Evolutionary conservation across 1,140 invertebrate species (phyloP), one percentile per base, ranked within the genome.

Genomic region (Tachypleus tridentatus): DNA sequence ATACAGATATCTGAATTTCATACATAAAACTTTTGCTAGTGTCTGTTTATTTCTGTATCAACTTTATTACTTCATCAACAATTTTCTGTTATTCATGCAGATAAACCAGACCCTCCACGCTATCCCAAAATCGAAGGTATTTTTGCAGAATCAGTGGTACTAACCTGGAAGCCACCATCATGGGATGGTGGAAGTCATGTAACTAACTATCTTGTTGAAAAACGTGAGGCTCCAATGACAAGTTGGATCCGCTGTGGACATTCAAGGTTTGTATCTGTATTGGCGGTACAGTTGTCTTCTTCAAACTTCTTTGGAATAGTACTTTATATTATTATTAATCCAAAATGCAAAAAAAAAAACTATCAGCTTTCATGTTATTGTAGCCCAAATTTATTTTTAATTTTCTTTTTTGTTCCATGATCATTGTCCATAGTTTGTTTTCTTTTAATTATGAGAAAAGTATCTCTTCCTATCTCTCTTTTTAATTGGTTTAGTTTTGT

Each of bases 161-260:
- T 97, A 2, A 85, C 83, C 11, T 97, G 93, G 93, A 91, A 92
- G 74, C 84, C 91, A 57, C 91, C 90, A n/a, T 78, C 87, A 6
- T 95, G 91, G 89, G 93, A 97, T 78, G 93, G 94, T 63, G 93
- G 92, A n/a, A 90, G 88, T 61, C 87, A 91, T 69, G 93, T 96
- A 73, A 95, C 91, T 47, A 95, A 93, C 73, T 97, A 98, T 72
- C 77, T 95, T 61, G 89, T 98, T 11, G 94, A 98, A 76, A 96
- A 94, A 74, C 81, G 92, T 51, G 90, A 99, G 78, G 87, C 88
- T 71, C 91, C 92, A 51, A 87, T 94, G 84, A 85, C 86, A 49
- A 92, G 87, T 70, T 99, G 97, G 97, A 90, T 96, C 67, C 82
- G 93, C 64, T 92, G 93, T 69, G 93, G 92, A 57, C 93, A 90